Evolutionary conservation across 2,797 vertebrate species (phyloP).

Genomic region (Poeciliopsis infans): DNA sequence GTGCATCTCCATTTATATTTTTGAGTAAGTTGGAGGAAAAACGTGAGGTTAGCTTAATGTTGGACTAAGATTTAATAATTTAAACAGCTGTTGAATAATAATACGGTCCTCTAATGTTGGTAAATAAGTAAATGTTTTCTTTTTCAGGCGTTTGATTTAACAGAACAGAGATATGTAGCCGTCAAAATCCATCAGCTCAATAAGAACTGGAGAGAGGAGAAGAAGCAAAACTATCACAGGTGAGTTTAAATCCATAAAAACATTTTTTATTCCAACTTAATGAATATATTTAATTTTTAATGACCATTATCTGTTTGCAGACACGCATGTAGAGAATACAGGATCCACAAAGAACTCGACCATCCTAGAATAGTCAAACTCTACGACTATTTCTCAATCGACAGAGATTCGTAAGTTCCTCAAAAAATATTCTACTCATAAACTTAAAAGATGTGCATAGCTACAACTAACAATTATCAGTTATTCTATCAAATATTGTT

Average conservation of each 20-base stretch:
- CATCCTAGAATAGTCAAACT: slow-evolving; percentile 96
- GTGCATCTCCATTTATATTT: not conserved
- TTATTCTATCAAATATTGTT: too few relatives aligned
- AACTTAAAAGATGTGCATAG: not conserved
- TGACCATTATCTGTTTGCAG: slow-evolving; percentile 73
- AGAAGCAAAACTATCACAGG: slow-evolving; percentile 99
- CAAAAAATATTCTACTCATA: not conserved
- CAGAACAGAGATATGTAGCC: slow-evolving; percentile 97
- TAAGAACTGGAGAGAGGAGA: slow-evolving; percentile 99
- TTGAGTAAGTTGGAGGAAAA: not conserved
- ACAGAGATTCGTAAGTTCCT: slow-evolving; percentile 94
- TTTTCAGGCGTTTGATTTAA: slow-evolving; percentile 95
- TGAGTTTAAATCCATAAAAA: slow-evolving; percentile 60
- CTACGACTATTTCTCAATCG: slow-evolving; percentile 95
- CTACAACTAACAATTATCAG: too few relatives aligned
- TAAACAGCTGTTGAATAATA: not conserved
- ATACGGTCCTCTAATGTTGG: not conserved
- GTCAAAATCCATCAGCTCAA: slow-evolving; percentile 99
- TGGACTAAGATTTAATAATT: not conserved
- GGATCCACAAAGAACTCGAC: slow-evolving; percentile 98
- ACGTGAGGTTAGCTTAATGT: not conserved
- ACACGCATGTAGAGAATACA: slow-evolving; percentile 95
- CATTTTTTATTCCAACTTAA: not conserved
- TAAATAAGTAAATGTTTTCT: not conserved
- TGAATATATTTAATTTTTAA: not conserved